Base-by-base conservation (phyloP, 2,888 invertebrate genomes). In the Epinotia bilunana region DNA sequence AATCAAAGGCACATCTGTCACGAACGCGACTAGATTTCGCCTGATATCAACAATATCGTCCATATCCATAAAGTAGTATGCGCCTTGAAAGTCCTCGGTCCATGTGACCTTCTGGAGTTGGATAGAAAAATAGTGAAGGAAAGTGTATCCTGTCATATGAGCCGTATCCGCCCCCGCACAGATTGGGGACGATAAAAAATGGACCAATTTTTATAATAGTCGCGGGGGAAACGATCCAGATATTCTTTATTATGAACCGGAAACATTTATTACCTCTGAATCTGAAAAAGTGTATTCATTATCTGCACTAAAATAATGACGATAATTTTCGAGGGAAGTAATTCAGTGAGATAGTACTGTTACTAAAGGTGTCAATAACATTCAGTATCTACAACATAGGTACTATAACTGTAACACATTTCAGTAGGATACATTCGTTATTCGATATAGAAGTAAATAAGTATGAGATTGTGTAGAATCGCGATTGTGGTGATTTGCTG, bases 71-170 rank as follows among this genome's bases (percentile, higher is more conserved):
- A 12, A 12, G 46, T 23, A 3, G 4, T 60, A 46, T 69, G 57
- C n/a, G 6, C n/a, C n/a, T 46, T 46, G 46, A 7, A 46, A 20
- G 23, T 23, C 23, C 3, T 18, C 11, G 46, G 58, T n/a, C 1
- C 46, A 28, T 69, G n/a, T 28, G 3, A n/a, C 58, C 23, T 46
- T 69, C 46, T 46, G 20, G 23, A 23, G 23, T 46, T 46, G 43
- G 28, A n/a, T 2, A n/a, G 12, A 11, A 23, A 7, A 69, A 39
- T 67, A 67, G 68, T 68, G 23, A 82, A 82, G 84, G 87, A 89
- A 87, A 92, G 87, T 85, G 87, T 90, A 92, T 93, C 93, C 93
- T 92, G 94, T 92, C 92, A 94, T 91, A 90, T 80, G 93, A 94
- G 82, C 87, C 88, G 90, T 91, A 92, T 93, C 94, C 94, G 93